Base-by-base conservation (phyloP, 2,113 vertebrate genomes). In the Microcebus jonahi region DNA sequence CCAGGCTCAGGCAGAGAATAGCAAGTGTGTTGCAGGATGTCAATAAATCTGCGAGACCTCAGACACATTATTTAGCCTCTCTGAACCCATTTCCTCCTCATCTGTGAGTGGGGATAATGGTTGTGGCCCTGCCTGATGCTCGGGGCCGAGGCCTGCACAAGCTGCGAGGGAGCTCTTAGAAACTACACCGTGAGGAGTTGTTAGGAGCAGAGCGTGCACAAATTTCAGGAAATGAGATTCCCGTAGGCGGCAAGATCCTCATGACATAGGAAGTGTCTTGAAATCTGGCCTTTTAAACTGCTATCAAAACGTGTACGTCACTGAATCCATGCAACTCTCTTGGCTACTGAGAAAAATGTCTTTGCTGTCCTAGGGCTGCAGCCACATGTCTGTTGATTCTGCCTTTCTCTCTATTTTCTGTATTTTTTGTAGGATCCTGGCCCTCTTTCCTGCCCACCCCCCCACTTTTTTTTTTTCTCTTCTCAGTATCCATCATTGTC, bases 151-250 rank as follows among this genome's bases (percentile, higher is more conserved):
- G 45, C 36, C 67, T 17, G 20, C 53, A 27, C 63, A 20, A 48
- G 80, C 67, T 3, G 59, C 12, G 31, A 90, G 75, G 80, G 59
- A 39, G 48, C 14, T 59, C 93, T 88, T 55, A 80, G 76, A 55
- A 95, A 42, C 75, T 39, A 25, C n/a, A 29, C 83, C 85, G 83
- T 76, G 21, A 81, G 76, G 73, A 57, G 75, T 90, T 50, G 67
- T 81, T 55, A 63, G 25, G 73, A 91, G 77, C 77, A 39, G 71
- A 77, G 71, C 9, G 31, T 8, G 73, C 93, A 9, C 67, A 90
- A 20, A 71, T 90, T 88, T 90, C 63, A 87, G 88, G 94, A 95
- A 89, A 94, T 63, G 79, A 96, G 93, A 90, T 77, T 92, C 89
- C 36, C 8, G 80, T 23, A 75, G 84, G 57, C 23, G 29, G 48